Base-by-base conservation (phyloP, 2,797 vertebrate species). In the Sebastiscus albofasciatus region DNA sequence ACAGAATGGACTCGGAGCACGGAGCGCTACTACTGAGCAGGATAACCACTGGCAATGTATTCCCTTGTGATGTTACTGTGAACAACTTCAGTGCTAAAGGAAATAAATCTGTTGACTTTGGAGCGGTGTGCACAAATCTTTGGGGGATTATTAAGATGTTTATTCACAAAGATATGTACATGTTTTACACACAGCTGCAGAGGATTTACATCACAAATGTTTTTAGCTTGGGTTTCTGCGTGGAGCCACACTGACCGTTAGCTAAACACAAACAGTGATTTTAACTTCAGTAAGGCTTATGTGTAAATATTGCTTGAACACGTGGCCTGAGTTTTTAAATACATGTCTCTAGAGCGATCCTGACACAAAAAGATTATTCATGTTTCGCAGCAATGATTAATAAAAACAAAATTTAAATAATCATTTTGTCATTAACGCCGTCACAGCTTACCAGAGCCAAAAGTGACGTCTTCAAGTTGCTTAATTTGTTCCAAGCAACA, bases 41-140 rank as follows among this genome's bases (percentile, higher is more conserved):
- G 96, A 96, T 92, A 91, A 95, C 90, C 88, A 84, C 93, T 95
- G 96, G 95, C 94, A 90, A 96, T 97, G 97, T 97, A 96, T 95
- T 95, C 95, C 96, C 96, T 95, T 96, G 96, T 98, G 96, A 95
- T 94, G 96, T 97, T 96, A 97, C 97, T 98, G 97, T 98, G 98
- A 98, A 97, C 96, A 95, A 97, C 96, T 96, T 96, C 96, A 97
- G 95, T 97, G 97, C 97, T 96, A 93, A 97, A 97, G 92, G 95
- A 96, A 98, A 98, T 98, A 98, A 98, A 98, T 95, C 96, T 96
- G 96, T 97, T 97, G 96, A 95, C 96, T 97, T 96, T 96, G 85
- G 75, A 83, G 75, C 85, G 70, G 89, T 70, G 58, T 82, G 86
- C 68, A 49, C 46, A 36, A 22, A 42, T 46, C 56, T 46, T 5